Evolutionary conservation across 2,888 invertebrate genomes (phyloP).

Genomic region (Creontiades dilutus): DNA sequence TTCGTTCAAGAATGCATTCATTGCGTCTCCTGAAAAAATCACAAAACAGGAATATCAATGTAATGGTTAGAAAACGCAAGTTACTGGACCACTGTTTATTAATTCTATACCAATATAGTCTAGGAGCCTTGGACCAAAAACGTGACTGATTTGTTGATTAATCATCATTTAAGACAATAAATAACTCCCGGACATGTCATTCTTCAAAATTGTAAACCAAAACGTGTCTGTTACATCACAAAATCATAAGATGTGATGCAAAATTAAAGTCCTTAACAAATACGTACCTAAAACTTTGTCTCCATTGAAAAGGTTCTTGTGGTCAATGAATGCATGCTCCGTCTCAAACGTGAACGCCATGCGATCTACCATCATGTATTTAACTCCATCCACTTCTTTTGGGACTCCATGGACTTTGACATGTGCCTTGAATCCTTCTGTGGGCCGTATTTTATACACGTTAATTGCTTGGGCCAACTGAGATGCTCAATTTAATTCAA

Average conservation of each 20-base stretch:
- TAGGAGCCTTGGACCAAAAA: too few species aligned
- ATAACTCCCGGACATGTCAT: too few species aligned
- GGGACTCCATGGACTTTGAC: slow-evolving; percentile 70
- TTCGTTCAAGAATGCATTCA: slow-evolving; percentile 76
- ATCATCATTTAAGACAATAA: too few species aligned
- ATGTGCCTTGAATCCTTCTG: slow-evolving; percentile 72
- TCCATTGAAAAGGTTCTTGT: slow-evolving; percentile 75
- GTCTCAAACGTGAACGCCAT: slow-evolving; percentile 73
- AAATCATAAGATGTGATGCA: too few species aligned
- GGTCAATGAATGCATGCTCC: slow-evolving; percentile 72
- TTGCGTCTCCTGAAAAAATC: slow-evolving; percentile 74
- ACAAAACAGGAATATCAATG: not conserved
- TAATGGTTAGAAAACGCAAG: too few species aligned
- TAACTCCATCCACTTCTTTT: slow-evolving; percentile 66
- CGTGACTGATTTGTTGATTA: too few species aligned
- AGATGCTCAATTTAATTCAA: too few species aligned
- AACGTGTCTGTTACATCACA: too few species aligned
- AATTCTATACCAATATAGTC: too few species aligned
- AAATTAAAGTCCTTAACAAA: not conserved
- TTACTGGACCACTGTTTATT: too few species aligned
- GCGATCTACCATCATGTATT: slow-evolving; percentile 72
- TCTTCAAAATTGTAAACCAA: too few species aligned
- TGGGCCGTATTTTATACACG: not conserved
- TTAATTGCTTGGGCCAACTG: too few species aligned
- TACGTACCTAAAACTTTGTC: slow-evolving; percentile 73